Conservation (phyloP, 2,113 vertebrate species). For the Perca fluviatilis region DNA sequence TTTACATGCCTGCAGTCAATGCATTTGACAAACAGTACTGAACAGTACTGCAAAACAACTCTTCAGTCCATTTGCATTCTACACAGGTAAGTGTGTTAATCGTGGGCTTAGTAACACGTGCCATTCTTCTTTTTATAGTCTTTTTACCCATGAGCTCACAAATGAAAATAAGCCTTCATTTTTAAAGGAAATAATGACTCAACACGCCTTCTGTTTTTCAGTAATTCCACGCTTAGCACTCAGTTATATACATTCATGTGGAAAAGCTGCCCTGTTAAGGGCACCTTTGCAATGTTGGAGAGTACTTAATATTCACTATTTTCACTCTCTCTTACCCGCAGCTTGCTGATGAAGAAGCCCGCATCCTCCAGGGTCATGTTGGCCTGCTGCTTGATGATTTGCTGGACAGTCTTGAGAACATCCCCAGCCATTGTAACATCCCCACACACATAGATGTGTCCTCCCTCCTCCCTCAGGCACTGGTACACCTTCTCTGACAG, state of each 20-base stretch:
- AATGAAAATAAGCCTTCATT: constrained; percentile 9
- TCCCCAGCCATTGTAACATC: constrained; percentile 98
- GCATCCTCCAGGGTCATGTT: constrained; percentile 91
- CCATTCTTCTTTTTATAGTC: constrained; percentile 2
- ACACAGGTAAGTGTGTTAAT: constrained; percentile 6
- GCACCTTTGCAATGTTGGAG: neutral
- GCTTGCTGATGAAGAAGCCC: constrained; percentile 94
- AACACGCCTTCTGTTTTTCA: neutral
- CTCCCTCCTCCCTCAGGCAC: constrained; percentile 92
- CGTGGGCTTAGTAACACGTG: neutral
- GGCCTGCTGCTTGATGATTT: constrained; percentile 91
- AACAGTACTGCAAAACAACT: neutral
- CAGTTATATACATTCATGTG: neutral
- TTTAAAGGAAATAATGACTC: neutral
- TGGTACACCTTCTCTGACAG: constrained; percentile 91
- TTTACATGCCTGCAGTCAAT: neutral
- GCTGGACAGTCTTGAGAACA: constrained; percentile 94
- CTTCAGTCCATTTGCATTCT: constrained; percentile 10
- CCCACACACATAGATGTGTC: constrained; percentile 97
- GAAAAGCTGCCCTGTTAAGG: neutral
- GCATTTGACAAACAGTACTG: neutral
- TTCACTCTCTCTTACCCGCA: constrained; percentile 86
- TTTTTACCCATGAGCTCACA: constrained; percentile 18
- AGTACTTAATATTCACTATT: neutral
- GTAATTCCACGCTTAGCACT: neutral